Percentiles rank a stretch among this genome's conserved stretches.
These are phyloP conservation scores for Phyllotreta striolata DNA, from an alignment of 2,888 invertebrate genomes.

Conservation along the genomic window DNA sequence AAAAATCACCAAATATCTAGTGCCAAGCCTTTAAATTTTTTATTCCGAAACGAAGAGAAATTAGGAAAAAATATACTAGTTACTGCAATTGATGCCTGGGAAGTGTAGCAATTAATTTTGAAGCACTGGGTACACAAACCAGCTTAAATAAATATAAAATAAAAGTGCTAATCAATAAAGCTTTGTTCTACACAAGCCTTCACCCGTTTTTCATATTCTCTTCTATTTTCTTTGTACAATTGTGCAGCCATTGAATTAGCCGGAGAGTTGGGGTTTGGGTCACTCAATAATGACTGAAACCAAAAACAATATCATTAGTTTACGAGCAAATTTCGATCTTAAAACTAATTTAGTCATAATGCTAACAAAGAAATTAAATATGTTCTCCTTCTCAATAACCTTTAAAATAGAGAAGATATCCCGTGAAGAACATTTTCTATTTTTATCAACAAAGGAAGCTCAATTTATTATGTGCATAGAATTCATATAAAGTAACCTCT, in stretches of 20 bases:
- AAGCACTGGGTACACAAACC: slow-evolving; percentile 41
- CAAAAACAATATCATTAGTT: slow-evolving; percentile 46
- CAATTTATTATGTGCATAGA: too few species aligned
- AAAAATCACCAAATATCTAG: slow-evolving; percentile 9
- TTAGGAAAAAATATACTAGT: slow-evolving; percentile 30
- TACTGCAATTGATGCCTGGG: slow-evolving; percentile 23
- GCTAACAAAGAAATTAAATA: background rate
- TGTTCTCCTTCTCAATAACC: too few species aligned
- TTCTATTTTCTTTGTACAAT: slow-evolving; percentile 97
- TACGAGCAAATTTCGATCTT: background rate
- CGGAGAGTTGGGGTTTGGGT: slow-evolving; percentile 99
- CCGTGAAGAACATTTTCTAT: too few species aligned
- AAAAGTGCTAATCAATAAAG: slow-evolving; percentile 85
- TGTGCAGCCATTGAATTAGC: slow-evolving; percentile 99
- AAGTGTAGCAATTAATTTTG: slow-evolving; percentile 51
- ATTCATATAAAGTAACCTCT: too few species aligned
- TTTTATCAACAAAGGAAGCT: too few species aligned
- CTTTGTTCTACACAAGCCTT: slow-evolving; percentile 99
- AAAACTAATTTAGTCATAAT: too few species aligned
- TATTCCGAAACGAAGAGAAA: slow-evolving; percentile 37
- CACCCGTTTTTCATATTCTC: slow-evolving; percentile 99
- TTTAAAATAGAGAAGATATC: too few species aligned
- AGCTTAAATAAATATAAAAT: slow-evolving; percentile 34
- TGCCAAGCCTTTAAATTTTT: slow-evolving; percentile 12
- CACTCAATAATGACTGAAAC: slow-evolving; percentile 97